phyloP scores from a whole-genome alignment of 1,140 invertebrate species.

The Trichomalopsis sarcophagae region DNA sequence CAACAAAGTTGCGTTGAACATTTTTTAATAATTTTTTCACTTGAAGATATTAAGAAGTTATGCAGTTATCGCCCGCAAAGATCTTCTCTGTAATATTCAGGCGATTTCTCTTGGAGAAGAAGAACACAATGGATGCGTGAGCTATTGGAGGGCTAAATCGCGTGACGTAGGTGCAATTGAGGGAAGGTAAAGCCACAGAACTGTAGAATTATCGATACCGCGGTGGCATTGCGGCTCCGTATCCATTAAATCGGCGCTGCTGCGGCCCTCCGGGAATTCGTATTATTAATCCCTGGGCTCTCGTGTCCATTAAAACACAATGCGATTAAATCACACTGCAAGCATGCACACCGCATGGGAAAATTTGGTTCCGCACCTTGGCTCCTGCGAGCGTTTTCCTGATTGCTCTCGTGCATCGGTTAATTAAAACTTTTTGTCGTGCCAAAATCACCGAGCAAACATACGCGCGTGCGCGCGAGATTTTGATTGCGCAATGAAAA shows the following conservation, averaged over 20 bases:
- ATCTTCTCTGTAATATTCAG: background rate
- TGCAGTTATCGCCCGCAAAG: background rate
- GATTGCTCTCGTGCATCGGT: background rate
- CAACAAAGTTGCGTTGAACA: background rate
- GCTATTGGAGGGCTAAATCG: background rate
- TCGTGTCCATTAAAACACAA: constrained; percentile 32
- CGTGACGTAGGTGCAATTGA: background rate
- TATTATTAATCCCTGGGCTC: constrained; percentile 59
- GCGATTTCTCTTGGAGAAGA: background rate
- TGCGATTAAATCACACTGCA: constrained; percentile 45
- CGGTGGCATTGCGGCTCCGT: constrained; percentile 57
- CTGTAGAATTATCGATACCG: constrained; percentile 60
- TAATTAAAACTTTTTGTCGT: background rate
- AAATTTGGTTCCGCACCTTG: background rate
- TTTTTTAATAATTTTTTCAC: background rate
- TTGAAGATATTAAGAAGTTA: background rate
- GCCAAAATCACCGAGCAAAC: no score
- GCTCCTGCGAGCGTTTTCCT: background rate
- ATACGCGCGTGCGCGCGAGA: no score
- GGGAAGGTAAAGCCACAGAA: constrained; percentile 46
- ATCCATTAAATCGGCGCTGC: constrained; percentile 59
- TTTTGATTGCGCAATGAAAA: no score
- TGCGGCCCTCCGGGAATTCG: constrained; percentile 58
- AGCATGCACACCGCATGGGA: background rate
- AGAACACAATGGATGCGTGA: no score